Base-by-base conservation (phyloP, 2,888 invertebrate genomes). In the Ormyrus rosae region DNA sequence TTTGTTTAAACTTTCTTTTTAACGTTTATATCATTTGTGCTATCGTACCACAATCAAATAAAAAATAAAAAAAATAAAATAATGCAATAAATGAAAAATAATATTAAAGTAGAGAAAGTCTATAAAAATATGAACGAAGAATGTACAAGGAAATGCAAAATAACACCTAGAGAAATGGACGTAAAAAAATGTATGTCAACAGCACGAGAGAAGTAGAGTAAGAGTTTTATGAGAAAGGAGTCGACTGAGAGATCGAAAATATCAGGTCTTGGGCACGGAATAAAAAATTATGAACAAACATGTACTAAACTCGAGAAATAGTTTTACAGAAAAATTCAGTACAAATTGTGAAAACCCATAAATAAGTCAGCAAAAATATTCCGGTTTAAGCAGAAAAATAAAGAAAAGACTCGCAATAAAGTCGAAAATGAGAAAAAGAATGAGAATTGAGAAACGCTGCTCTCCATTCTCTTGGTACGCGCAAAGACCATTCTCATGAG, bases 131-230 rank as follows among this genome's bases (percentile, higher is more conserved):
- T 5, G 13, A 9, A 11, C 11, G n/a, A 50, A 65, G 65, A 56
- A 19, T 19, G 19, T 56, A 51, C 8, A 67, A 64, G 60, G 10
- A 61, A 61, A 58, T 19, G 58, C 19, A 56, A 19, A 74, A 65
- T 58, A 50, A 48, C 74, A 34, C 19, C 19, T 19, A 19, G 19
- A 34, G 13, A 53, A 11, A 5, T 45, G 10, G 13, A 53, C 50
- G 71, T 45, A 34, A 68, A 51, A 67, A 75, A 75, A 68, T 61
- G 68, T 68, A 46, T 75, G 68, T 75, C 67, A 68, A 75, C 68
- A 75, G 60, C 60, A 11, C 45, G 75, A 68, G 68, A 58, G 67
- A 65, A 74, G 67, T 74, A 74, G 67, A 74, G 56, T 65, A 45
- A 65, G 63, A 51, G 63, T 11, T 45, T 45, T 53, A 55, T 5